These are phyloP conservation scores for Heterodera schachtii DNA, from an alignment of 1,140 invertebrate genomes.

Conservation along the genomic window DNA sequence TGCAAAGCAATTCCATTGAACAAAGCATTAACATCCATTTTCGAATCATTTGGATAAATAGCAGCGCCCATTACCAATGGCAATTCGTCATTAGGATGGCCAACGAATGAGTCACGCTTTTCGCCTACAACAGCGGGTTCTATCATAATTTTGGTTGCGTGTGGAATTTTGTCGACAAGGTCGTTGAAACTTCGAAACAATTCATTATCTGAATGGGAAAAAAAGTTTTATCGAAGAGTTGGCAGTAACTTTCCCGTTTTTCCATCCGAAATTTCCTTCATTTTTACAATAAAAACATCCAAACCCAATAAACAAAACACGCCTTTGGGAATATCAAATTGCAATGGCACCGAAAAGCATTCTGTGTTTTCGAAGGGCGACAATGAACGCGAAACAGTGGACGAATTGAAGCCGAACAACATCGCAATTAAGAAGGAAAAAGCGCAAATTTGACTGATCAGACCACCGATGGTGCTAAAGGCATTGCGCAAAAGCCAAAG, in stretches of 20 bases:
- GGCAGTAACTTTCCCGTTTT: no score
- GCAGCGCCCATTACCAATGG: constrained; percentile 48
- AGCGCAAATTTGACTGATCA: background rate
- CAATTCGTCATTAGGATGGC: constrained; percentile 2
- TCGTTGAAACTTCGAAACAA: background rate
- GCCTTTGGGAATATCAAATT: background rate
- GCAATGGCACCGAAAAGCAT: background rate
- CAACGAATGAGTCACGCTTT: background rate
- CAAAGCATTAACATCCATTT: constrained; percentile 36
- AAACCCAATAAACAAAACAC: no score
- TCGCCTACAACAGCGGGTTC: background rate
- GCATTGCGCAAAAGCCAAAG: background rate
- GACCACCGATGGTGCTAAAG: background rate
- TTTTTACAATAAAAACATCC: no score
- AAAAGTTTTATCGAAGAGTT: no score
- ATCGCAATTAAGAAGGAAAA: background rate
- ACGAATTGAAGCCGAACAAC: background rate
- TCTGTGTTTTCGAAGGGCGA: background rate
- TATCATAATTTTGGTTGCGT: background rate
- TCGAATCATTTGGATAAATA: constrained; percentile 10
- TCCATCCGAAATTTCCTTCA: no score
- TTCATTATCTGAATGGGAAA: background rate
- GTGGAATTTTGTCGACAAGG: background rate
- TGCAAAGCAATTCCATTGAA: constrained; percentile 50
- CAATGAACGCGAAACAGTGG: background rate